These are phyloP conservation scores for Pollenia labialis DNA, from an alignment of 2,888 invertebrate species.

Conservation along the genomic window DNA sequence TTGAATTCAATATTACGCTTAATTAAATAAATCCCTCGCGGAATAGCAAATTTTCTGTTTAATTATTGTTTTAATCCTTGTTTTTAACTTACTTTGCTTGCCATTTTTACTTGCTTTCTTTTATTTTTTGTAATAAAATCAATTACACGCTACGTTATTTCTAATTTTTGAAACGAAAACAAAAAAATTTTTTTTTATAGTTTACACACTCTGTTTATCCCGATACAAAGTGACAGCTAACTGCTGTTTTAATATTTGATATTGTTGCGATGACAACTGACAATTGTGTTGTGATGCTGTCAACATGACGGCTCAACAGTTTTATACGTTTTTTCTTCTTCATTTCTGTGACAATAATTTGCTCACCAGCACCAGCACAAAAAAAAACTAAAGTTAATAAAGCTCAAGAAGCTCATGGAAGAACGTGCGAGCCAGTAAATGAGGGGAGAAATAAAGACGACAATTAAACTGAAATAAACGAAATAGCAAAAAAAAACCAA, in stretches of 20 bases:
- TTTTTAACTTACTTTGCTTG: conserved; percentile 79
- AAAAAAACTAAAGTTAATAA: conserved; percentile 32
- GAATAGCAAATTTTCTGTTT: too few species aligned
- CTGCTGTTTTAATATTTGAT: conserved; percentile 73
- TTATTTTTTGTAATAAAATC: conserved; percentile 61
- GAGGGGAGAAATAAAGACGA: conserved; percentile 26
- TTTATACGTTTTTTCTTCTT: conserved; percentile 72
- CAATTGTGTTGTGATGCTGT: conserved; percentile 76
- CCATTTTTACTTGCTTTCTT: conserved; percentile 75
- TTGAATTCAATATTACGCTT: too few species aligned
- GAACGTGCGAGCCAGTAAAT: conserved; percentile 38
- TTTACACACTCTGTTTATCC: conserved; percentile 50
- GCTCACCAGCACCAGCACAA: neutral
- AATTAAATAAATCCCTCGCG: too few species aligned
- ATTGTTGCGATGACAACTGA: conserved; percentile 75
- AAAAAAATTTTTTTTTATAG: conserved; percentile 26
- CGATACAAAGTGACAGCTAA: conserved; percentile 66
- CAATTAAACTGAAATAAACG: conserved; percentile 8
- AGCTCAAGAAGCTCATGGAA: conserved; percentile 48
- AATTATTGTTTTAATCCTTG: neutral
- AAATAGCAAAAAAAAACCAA: conserved; percentile 9
- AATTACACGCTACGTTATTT: conserved; percentile 65
- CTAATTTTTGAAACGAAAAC: conserved; percentile 30
- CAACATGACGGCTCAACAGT: conserved; percentile 74
- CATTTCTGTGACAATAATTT: conserved; percentile 24